phyloP scores from a whole-genome alignment of 1,140 invertebrate species.

The Bombus polaris region DNA sequence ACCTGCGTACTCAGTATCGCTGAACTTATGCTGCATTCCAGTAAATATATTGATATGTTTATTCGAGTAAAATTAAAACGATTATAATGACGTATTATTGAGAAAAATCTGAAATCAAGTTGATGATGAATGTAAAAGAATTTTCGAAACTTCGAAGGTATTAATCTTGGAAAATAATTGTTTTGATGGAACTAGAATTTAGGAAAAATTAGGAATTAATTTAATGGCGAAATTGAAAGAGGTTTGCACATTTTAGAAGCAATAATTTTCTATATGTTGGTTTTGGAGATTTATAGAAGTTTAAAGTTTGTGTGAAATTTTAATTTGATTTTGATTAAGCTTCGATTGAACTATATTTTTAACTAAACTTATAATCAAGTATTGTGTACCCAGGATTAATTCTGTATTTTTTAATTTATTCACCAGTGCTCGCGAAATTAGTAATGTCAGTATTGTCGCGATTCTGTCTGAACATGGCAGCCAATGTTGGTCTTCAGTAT shows the following conservation, averaged over 20 bases:
- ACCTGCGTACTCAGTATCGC: slow-evolving; percentile 83
- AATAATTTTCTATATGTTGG: too few species aligned
- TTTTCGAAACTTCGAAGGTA: not conserved
- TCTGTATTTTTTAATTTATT: slow-evolving; percentile 5
- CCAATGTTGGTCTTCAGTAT: slow-evolving; percentile 87
- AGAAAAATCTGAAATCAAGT: not conserved
- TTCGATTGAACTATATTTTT: not conserved
- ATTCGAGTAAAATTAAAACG: not conserved
- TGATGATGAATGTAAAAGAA: not conserved
- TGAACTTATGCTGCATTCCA: slow-evolving; percentile 74
- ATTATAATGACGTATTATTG: too few species aligned
- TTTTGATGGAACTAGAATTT: too few species aligned
- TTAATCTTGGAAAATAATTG: not conserved
- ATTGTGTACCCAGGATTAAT: not conserved
- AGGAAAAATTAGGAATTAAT: too few species aligned
- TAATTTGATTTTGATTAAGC: too few species aligned
- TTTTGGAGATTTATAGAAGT: not conserved
- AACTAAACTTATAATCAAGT: not conserved
- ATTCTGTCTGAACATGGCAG: slow-evolving; percentile 85
- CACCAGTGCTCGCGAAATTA: slow-evolving; percentile 67
- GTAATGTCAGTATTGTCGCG: slow-evolving; percentile 83
- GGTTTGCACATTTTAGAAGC: too few species aligned
- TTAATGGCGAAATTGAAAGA: too few species aligned
- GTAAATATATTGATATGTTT: slow-evolving; percentile 57
- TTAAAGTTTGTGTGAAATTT: not conserved